phyloP scores from a whole-genome alignment of 2,888 invertebrate genomes.

The Pediacus dermestoides region DNA sequence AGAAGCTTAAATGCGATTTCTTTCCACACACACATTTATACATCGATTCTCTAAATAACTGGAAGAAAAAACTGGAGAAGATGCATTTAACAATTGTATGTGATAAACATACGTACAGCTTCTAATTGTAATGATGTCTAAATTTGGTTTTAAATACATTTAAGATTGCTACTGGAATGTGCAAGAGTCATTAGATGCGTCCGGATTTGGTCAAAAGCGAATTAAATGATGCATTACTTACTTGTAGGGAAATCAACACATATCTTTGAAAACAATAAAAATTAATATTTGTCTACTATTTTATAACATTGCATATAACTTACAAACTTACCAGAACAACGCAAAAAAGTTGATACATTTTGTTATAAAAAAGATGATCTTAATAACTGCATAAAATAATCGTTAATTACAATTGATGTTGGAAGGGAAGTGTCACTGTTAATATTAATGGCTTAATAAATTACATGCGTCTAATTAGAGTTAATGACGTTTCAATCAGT shows the following conservation, averaged over 20 bases:
- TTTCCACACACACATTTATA: too few relatives aligned
- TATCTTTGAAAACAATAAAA: constrained; percentile 10
- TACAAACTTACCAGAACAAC: not conserved
- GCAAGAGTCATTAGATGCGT: constrained; percentile 10
- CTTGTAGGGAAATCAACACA: constrained; percentile 12
- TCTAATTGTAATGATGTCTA: constrained; percentile 20
- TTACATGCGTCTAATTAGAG: constrained; percentile 26
- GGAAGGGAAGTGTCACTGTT: constrained; percentile 25
- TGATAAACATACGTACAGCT: constrained; percentile 19
- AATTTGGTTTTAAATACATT: constrained; percentile 18
- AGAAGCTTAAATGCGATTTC: too few relatives aligned
- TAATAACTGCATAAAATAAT: constrained; percentile 25
- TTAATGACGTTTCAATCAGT: constrained; percentile 30
- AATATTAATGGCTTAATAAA: constrained; percentile 28
- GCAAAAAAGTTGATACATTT: not conserved
- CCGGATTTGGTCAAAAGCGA: constrained; percentile 18
- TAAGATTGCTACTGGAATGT: constrained; percentile 15
- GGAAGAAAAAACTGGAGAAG: constrained; percentile 2
- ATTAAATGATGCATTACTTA: constrained; percentile 13
- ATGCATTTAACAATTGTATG: constrained; percentile 12
- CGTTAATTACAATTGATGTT: constrained; percentile 27
- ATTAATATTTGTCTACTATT: constrained; percentile 13
- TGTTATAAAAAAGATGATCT: constrained; percentile 5
- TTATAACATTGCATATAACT: not conserved
- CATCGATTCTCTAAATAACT: not conserved